These are phyloP conservation scores for Medauroidea extradentata DNA, from an alignment of 1,140 invertebrate genomes.

Conservation along the genomic window DNA sequence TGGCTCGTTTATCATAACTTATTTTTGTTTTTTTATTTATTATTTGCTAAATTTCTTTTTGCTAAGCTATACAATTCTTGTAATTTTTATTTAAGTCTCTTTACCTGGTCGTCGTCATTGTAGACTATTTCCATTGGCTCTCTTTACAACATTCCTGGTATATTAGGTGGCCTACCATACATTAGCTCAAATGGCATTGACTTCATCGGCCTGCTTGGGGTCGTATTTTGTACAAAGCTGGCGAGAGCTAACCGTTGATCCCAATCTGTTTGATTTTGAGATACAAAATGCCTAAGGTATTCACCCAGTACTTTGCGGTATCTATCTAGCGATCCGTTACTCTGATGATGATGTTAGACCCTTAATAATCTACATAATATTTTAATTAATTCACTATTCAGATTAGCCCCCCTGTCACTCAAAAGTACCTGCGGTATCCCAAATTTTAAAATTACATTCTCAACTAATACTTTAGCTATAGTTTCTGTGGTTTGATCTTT, in stretches of 20 bases:
- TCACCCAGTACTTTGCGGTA: conserved; percentile 23
- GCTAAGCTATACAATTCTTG: no score
- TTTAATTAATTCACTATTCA: conserved; percentile 26
- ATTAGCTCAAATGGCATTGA: conserved; percentile 32
- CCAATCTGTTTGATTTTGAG: conserved; percentile 31
- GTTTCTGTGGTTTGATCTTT: conserved; percentile 26
- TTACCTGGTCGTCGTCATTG: no score
- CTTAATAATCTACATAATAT: conserved; percentile 25
- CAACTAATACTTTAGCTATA: conserved; percentile 26
- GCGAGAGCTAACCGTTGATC: conserved; percentile 16
- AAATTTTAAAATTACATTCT: conserved; percentile 29
- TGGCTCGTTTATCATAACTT: no score
- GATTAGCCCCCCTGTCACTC: conserved; percentile 33
- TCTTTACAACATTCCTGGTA: conserved; percentile 16
- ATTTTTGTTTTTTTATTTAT: no score
- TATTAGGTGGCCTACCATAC: conserved; percentile 26
- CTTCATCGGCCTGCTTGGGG: conserved; percentile 29
- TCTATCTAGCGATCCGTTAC: conserved; percentile 27
- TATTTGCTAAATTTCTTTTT: no score
- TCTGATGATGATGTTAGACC: conserved; percentile 28
- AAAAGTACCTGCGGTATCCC: conserved; percentile 31
- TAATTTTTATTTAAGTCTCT: no score
- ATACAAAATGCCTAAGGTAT: conserved; percentile 31
- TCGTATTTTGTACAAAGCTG: conserved; percentile 29
- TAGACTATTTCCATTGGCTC: background rate